A percentile compares a stretch with the other conserved stretches of the same genome.
Conservation (phyloP, 2,797 vertebrate genomes). For the Allobates femoralis region DNA sequence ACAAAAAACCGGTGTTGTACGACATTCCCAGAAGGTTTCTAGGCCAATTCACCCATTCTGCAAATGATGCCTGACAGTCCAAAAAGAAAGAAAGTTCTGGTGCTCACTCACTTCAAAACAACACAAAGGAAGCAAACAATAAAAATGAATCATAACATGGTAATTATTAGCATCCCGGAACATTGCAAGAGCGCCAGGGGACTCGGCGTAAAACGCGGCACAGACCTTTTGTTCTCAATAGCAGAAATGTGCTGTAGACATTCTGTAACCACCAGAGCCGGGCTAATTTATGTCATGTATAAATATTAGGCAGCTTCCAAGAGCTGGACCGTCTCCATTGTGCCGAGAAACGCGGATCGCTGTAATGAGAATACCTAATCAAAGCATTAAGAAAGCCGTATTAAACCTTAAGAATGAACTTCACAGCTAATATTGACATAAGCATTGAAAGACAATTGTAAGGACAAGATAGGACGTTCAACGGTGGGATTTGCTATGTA, state of each 20-base stretch:
- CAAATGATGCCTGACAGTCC: slow-evolving; percentile 49
- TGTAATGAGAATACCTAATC: slow-evolving; percentile 20
- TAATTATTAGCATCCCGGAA: slow-evolving; percentile 54
- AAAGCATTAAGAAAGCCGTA: background rate
- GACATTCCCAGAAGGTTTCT: slow-evolving; percentile 42
- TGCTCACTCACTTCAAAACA: slow-evolving; percentile 44
- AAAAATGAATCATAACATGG: slow-evolving; percentile 59
- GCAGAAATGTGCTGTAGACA: slow-evolving; percentile 48
- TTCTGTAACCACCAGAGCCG: slow-evolving; percentile 45
- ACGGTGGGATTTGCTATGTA: background rate
- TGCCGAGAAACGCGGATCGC: slow-evolving; percentile 6
- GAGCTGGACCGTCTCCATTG: slow-evolving; percentile 28
- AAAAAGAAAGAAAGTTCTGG: slow-evolving; percentile 48
- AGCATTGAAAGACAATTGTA: background rate
- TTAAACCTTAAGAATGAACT: background rate
- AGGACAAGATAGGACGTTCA: background rate
- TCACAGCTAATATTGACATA: background rate
- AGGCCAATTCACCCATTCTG: slow-evolving; percentile 32
- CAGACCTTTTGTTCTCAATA: slow-evolving; percentile 59
- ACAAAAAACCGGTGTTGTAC: slow-evolving; percentile 24
- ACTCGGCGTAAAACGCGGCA: slow-evolving; percentile 19
- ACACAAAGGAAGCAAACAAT: slow-evolving; percentile 47
- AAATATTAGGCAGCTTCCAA: slow-evolving; percentile 46
- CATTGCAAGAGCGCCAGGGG: slow-evolving; percentile 45
- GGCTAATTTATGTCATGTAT: slow-evolving; percentile 53